Percentiles rank a stretch among this genome's conserved stretches.
Evolutionary conservation across 2,888 invertebrate genomes (phyloP).

Genomic region (Caenorhabditis sp.): DNA sequence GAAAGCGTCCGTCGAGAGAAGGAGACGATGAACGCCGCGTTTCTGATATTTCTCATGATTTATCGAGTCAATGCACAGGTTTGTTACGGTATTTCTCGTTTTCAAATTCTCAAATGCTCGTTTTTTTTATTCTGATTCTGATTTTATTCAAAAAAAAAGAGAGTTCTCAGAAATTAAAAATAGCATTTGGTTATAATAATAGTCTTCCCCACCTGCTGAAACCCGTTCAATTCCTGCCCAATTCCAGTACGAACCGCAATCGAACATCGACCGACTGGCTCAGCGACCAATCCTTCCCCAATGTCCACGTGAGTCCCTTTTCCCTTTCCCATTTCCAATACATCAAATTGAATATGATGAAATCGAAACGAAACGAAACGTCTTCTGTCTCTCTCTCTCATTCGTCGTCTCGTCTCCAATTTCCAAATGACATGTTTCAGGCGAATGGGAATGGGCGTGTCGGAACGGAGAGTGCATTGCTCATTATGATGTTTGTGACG

Average conservation of each 20-base stretch:
- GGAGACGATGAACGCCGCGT: conserved; percentile 34
- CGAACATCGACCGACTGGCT: conserved; percentile 61
- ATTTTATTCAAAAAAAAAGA: too few relatives aligned
- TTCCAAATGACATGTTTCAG: conserved; percentile 43
- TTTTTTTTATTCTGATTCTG: too few relatives aligned
- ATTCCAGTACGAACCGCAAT: conserved; percentile 64
- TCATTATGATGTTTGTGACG: conserved; percentile 95
- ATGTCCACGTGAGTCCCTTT: conserved; percentile 54
- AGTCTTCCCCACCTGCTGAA: not conserved
- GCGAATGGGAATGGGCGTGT: conserved; percentile 71
- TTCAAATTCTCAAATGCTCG: not conserved
- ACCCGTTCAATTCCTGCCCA: too few relatives aligned
- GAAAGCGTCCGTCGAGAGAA: not conserved
- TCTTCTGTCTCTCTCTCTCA: too few relatives aligned
- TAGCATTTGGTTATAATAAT: too few relatives aligned
- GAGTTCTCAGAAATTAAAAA: too few relatives aligned
- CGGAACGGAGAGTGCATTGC: conserved; percentile 92
- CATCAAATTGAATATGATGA: conserved; percentile 15
- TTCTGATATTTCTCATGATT: conserved; percentile 39
- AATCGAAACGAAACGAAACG: too few relatives aligned
- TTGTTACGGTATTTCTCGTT: conserved; percentile 10
- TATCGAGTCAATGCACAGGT: conserved; percentile 46
- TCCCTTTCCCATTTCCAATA: not conserved
- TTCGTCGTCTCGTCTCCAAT: too few relatives aligned
- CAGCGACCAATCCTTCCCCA: conserved; percentile 56